These are phyloP conservation scores for Plagiodera versicolora DNA, from an alignment of 2,888 invertebrate genomes.

Conservation along the genomic window DNA sequence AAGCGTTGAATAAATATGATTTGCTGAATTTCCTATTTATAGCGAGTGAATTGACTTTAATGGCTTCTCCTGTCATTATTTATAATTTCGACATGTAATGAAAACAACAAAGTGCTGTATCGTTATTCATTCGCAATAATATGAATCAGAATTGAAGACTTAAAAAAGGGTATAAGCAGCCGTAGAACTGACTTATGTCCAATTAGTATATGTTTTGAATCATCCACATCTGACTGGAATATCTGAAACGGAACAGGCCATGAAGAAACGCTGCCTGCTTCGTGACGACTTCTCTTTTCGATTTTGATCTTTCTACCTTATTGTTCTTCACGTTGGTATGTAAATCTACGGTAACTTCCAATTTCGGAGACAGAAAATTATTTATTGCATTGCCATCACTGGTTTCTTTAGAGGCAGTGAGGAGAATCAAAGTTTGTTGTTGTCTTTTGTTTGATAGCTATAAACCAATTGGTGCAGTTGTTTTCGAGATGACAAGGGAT, in stretches of 20 bases:
- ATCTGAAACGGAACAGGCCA: conserved; percentile 44
- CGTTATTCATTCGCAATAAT: conserved; percentile 43
- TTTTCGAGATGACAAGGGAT: too few relatives aligned
- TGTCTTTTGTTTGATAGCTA: background rate
- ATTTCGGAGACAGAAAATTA: conserved; percentile 28
- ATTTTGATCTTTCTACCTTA: conserved; percentile 52
- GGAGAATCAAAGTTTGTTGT: too few relatives aligned
- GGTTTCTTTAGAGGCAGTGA: conserved; percentile 16
- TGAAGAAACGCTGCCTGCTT: conserved; percentile 27
- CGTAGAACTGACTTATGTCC: conserved; percentile 53
- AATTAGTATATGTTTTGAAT: conserved; percentile 54
- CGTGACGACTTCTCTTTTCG: conserved; percentile 45
- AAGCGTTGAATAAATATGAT: too few relatives aligned
- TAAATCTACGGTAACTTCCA: conserved; percentile 37
- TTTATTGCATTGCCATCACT: too few relatives aligned
- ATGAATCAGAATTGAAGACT: conserved; percentile 50
- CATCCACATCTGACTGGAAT: conserved; percentile 49
- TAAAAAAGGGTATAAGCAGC: conserved; percentile 48
- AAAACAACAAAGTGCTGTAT: conserved; percentile 42
- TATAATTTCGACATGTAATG: conserved; percentile 25
- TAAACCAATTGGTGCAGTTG: too few relatives aligned
- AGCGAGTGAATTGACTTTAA: background rate
- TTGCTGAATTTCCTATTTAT: background rate
- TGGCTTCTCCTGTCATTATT: conserved; percentile 15
- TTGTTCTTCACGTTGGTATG: conserved; percentile 49